Evolutionary conservation across 2,888 invertebrate species (phyloP).

Genomic region (Heliconius charithonia): DNA sequence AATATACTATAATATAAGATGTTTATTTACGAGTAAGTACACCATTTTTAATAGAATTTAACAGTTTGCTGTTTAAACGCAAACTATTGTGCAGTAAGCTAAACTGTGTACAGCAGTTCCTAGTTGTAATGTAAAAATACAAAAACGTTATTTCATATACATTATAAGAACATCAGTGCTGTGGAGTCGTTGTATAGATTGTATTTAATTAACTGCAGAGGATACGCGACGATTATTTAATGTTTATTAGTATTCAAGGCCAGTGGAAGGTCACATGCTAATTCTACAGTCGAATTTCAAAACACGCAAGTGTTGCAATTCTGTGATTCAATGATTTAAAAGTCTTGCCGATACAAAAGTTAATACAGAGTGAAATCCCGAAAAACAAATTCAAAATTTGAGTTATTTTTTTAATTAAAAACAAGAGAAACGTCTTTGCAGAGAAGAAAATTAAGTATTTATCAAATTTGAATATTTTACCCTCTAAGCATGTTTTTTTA

Average conservation of each 20-base stretch:
- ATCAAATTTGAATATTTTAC: neutral
- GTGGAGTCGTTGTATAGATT: slow-evolving; percentile 18
- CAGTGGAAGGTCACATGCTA: slow-evolving; percentile 29
- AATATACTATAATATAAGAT: no score
- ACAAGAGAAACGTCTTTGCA: neutral
- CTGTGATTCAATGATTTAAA: neutral
- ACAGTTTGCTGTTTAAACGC: no score
- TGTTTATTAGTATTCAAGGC: slow-evolving; percentile 36
- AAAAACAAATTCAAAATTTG: no score
- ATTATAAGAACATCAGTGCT: neutral
- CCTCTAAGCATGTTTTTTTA: neutral
- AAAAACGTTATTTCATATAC: neutral
- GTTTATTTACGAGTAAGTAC: no score
- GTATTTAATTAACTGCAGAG: slow-evolving; percentile 24
- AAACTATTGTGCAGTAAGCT: no score
- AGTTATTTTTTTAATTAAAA: neutral
- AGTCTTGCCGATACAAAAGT: neutral
- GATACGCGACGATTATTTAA: slow-evolving; percentile 30
- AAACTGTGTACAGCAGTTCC: no score
- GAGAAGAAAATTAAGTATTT: neutral
- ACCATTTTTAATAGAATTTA: no score
- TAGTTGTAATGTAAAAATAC: neutral
- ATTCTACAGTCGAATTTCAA: slow-evolving; percentile 25
- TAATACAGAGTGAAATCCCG: no score
- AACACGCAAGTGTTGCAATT: slow-evolving; percentile 11